Base-by-base conservation (phyloP, 2,888 invertebrate species). In the Heterodera filipjevi region DNA sequence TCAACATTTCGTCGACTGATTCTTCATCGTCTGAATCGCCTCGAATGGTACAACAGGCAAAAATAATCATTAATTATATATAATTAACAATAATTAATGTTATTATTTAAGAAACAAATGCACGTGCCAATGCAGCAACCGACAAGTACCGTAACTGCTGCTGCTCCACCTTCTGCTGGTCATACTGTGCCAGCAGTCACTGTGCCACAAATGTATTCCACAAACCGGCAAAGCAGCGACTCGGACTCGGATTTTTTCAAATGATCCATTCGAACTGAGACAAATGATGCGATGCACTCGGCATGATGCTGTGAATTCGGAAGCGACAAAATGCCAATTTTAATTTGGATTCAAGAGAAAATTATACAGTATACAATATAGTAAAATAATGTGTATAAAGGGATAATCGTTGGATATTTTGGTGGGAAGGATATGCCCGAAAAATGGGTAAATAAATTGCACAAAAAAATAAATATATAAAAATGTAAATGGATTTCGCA, bases 191-290 rank as follows among this genome's bases (percentile, higher is more conserved):
- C 68, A 10, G 68, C 32, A 33, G 68, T 59, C 12, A 59, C 35
- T 27, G 68, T 32, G 32, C 19, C 33, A 68, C 32, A 68, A 68
- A 35, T 68, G 68, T 68, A 68, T 16, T 16, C 64, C 14, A 19
- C 68, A 19, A 22, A 68, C 68, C 32, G 68, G 19, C 33, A 68
- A 33, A 59, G 53, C 53, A 27, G 35, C 68, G 68, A 68, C 22
- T 68, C 68, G 33, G 68, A 68, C 27, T 68, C 68, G 68, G 68
- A 68, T 14, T 68, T 68, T 22, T 68, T 68, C 68, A 53, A 53
- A 71, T 33, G 59, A 77, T 59, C 8, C 53, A 22, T 6, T 22
- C 2, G 6, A 16, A 53, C 22, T 53, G 1, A 6, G 19, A 22
- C 22, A 53, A 22, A 22, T 16, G n/a, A n/a, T n/a, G n/a, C n/a